phyloP scores from a whole-genome alignment of 1,140 invertebrate genomes.

The Brachystomella parvula region DNA sequence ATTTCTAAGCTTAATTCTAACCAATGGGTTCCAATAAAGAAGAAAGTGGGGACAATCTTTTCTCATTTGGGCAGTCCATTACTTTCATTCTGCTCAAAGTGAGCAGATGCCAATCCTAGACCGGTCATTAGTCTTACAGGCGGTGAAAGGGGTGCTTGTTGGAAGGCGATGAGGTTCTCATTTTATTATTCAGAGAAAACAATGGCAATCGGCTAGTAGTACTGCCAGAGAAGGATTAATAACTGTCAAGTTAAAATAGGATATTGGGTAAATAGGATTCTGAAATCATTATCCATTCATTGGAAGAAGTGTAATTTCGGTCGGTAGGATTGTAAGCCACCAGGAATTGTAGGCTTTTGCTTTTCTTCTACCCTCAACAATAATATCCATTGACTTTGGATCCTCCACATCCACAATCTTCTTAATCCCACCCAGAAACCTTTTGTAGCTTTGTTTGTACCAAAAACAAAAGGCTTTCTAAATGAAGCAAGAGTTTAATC shows the following conservation, averaged over 20 bases:
- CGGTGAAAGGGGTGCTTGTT: too few species aligned
- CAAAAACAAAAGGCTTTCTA: neutral
- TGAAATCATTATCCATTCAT: neutral
- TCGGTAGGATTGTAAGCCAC: neutral
- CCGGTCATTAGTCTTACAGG: too few species aligned
- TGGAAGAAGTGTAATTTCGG: too few species aligned
- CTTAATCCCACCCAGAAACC: neutral
- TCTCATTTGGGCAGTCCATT: neutral
- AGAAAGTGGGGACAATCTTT: neutral
- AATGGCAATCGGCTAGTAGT: neutral
- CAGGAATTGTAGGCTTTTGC: neutral
- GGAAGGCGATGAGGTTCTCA: too few species aligned
- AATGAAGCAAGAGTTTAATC: neutral
- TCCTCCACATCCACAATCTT: neutral
- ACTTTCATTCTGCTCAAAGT: neutral
- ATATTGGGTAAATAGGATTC: constrained; percentile 7
- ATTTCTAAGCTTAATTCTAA: neutral
- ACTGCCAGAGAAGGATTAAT: neutral
- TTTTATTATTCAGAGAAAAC: neutral
- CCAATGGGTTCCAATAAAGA: neutral
- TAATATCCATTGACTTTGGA: neutral
- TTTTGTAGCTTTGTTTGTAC: neutral
- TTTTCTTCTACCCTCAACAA: neutral
- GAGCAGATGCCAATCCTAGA: neutral
- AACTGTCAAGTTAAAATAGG: constrained; percentile 11